Percentiles rank a stretch among this genome's conserved stretches.
Conservation (phyloP, 2,888 invertebrate genomes). For the Uropetala carovei region DNA sequence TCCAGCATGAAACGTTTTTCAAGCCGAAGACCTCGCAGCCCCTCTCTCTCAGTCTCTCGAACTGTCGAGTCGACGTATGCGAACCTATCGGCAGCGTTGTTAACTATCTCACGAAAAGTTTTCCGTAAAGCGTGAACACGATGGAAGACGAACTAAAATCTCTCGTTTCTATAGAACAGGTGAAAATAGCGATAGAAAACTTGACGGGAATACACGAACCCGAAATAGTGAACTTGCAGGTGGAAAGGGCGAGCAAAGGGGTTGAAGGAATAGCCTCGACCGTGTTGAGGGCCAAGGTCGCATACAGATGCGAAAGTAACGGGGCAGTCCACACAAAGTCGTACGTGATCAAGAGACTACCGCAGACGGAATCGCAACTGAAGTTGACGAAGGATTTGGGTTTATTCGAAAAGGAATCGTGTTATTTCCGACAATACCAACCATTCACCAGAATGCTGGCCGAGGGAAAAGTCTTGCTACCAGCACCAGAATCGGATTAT, state of each 20-base stretch:
- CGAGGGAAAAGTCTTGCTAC: neutral
- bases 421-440: neutral
- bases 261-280: conserved; percentile 3
- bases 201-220: neutral
- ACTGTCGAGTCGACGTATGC: no score
- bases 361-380: neutral
- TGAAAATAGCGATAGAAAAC: neutral
- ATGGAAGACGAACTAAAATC: neutral
- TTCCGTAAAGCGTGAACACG: neutral
- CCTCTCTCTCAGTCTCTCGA: no score
- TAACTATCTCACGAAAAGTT: no score
- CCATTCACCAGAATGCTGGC: conserved; percentile 6
- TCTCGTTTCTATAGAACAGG: neutral
- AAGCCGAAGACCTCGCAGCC: no score
- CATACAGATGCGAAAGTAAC: neutral
- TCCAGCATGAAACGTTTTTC: no score
- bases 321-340: neutral
- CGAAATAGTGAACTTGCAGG: neutral
- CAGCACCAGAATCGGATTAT: conserved; percentile 1
- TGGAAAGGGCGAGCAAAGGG: neutral
- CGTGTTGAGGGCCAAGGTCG: neutral
- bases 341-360: conserved; percentile 21
- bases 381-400: neutral
- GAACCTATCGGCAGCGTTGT: no score
- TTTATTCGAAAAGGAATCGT: neutral